Evolutionary conservation across 2,113 vertebrate species (phyloP).

Genomic region (Gymnorhina tibicen): DNA sequence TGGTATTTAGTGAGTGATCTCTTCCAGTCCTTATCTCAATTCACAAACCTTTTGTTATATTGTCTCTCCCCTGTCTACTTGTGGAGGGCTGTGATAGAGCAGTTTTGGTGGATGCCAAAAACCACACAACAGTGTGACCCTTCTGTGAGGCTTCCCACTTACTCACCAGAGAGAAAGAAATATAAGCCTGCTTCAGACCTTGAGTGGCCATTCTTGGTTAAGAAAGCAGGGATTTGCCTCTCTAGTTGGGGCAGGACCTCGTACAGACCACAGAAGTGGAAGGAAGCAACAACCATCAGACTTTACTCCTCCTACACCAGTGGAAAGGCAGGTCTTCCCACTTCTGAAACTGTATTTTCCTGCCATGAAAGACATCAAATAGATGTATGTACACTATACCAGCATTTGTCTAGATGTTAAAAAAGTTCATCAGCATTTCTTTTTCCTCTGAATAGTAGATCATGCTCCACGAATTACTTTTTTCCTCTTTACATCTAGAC

Average conservation of each 20-base stretch:
- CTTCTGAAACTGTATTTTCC: not conserved
- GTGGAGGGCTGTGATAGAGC: not conserved
- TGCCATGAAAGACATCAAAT: not conserved
- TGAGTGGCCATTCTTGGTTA: not conserved
- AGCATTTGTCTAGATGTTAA: not conserved
- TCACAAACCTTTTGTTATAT: not conserved
- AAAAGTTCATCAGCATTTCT: not conserved
- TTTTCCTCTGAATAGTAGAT: not conserved
- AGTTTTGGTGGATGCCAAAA: not conserved
- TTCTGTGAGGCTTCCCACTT: not conserved
- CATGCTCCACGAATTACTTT: not conserved
- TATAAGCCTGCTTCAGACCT: not conserved
- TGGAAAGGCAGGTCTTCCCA: not conserved
- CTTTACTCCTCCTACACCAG: not conserved
- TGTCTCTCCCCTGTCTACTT: not conserved
- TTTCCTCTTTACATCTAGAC: not conserved
- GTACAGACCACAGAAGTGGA: not conserved
- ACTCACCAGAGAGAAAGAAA: not conserved
- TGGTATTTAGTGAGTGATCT: not conserved
- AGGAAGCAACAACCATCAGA: not conserved
- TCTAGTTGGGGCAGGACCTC: not conserved
- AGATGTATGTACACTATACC: rapidly evolving
- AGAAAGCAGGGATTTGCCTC: not conserved
- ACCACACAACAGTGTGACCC: not conserved
- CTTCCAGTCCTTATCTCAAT: not conserved